Evolutionary conservation across 2,888 invertebrate species (phyloP), one percentile per base, ranked within the genome.

Genomic region (Eilema caniola): DNA sequence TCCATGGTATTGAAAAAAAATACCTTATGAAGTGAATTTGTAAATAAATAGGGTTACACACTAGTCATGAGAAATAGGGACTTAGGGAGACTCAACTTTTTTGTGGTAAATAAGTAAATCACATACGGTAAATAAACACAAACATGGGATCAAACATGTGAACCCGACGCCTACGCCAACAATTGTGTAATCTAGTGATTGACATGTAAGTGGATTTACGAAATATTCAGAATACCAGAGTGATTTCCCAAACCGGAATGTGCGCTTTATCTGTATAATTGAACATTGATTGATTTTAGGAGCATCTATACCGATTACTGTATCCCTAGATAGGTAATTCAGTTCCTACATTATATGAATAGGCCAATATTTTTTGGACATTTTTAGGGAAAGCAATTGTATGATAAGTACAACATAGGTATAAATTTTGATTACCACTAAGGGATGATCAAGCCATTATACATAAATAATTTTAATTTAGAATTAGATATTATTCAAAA

Each of bases 111-210:
- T n/a, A 53, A 47, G 47, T 47, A 47, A 47, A 47, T 20, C n/a
- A 53, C n/a, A 8, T 53, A n/a, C 0, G 53, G n/a, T n/a, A 53
- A 53, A 53, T 53, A 53, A 53, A 53, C n/a, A 53, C 53, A 8
- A 53, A 53, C n/a, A 53, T 53, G 53, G 16, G 64, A n/a, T 53
- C 64, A 64, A 65, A 56, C 33, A 23, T 56, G 41, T 16, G 62
- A 10, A 33, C 53, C 53, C n/a, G n/a, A 53, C n/a, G 53, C 61
- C 31, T n/a, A 61, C 20, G 7, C 10, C 31, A 61, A 61, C 61
- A 61, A 61, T 31, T 61, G 25, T 28, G 28, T 61, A 60, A 28
- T 28, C 25, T 28, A 20, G 61, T 28, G 61, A 61, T 61, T 61
- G 61, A 61, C 61, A 31, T 61, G 31, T 31, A 28, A 28, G 25